phyloP scores from a whole-genome alignment of 2,113 vertebrate genomes.

The Connochaetes taurinus region DNA sequence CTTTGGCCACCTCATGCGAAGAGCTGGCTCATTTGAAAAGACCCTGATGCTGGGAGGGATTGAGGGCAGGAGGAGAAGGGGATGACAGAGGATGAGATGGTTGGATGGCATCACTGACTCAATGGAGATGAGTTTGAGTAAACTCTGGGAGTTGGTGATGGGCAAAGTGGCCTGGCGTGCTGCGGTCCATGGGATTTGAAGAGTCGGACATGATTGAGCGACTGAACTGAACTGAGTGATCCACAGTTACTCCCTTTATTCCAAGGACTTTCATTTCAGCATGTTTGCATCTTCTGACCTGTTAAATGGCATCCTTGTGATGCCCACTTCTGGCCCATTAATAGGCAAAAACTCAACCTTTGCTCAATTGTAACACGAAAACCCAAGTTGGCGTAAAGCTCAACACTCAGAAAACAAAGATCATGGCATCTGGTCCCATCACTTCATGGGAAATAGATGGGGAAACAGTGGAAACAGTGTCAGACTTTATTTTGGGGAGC shows the following conservation, averaged over 20 bases:
- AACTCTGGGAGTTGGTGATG: neutral
- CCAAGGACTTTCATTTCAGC: neutral
- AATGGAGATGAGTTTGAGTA: neutral
- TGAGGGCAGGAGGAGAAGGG: neutral
- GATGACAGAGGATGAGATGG: neutral
- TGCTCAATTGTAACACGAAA: neutral
- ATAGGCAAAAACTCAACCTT: neutral
- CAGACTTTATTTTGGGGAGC: no score
- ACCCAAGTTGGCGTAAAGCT: neutral
- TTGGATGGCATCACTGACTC: neutral
- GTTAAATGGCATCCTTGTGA: neutral
- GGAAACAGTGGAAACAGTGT: no score
- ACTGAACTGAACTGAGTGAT: neutral
- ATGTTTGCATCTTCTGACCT: neutral
- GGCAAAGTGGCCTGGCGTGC: neutral
- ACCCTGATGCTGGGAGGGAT: neutral
- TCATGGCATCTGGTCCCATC: no score
- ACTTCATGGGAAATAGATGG: no score
- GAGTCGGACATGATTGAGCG: fast-evolving
- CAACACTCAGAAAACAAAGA: no score
- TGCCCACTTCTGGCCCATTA: neutral
- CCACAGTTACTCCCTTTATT: neutral
- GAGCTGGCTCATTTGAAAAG: neutral
- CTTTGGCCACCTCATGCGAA: neutral
- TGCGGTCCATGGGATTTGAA: fast-evolving